Base-by-base conservation (phyloP, 2,113 vertebrate genomes). In the Microtus richardsoni region DNA sequence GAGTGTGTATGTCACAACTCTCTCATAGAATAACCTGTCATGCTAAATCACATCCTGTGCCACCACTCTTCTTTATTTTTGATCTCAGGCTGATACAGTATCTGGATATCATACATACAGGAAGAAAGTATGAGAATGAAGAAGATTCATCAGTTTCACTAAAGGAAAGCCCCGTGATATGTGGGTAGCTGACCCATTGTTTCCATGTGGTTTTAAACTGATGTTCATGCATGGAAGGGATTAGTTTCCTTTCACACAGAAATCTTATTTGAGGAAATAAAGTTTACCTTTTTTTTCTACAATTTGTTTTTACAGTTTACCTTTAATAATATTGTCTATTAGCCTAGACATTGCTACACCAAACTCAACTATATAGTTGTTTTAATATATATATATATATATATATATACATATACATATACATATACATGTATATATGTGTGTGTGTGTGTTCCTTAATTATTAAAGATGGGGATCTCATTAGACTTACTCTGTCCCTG, bases 51-150 rank as follows among this genome's bases (percentile, higher is more conserved):
- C 19, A 5, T 92, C 0, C 0, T 52, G 75, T 39, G 33, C 30
- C 41, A 2, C 47, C 9, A 71, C 16, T 64, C 26, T 83, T 54
- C 3, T 95, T 89, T 49, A 9, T 9, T 73, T 79, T 75, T 60
- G 16, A 26, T 47, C 13, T 8, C 5, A 79, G 60, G 16, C 41
- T 28, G 0, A 49, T 73, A 4, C 0, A 62, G 0, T 26, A 28
- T 74, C 24, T 86, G 13, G 85, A 30, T 17, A 30, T 1, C 11
- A 17, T 75, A 52, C 36, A 17, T 26, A 22, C 71, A 75, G 66
- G 3, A 26, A 17, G 41, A n/a, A 2, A 2, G 2, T 7, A 21
- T 71, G 2, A 2, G 4, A 9, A 21, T 75, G 13, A 28, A 68
- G 24, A 4, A 39, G 4, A 36, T 54, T 14, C 68, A 47, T 62